Evolutionary conservation across 1,140 invertebrate species (phyloP).

Genomic region (Triops cancriformis): DNA sequence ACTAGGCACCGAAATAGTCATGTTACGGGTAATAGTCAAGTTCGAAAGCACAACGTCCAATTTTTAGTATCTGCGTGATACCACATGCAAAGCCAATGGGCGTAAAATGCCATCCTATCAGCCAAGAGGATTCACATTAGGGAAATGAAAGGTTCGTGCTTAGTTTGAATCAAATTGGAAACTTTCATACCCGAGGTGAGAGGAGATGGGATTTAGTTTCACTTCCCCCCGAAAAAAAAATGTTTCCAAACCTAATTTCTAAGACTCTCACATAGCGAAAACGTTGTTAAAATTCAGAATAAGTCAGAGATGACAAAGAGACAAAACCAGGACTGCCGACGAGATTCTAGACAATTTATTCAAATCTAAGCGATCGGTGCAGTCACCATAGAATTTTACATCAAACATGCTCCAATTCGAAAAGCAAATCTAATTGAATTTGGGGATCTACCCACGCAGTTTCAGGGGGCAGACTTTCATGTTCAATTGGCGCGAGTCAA

Average conservation of each 20-base stretch:
- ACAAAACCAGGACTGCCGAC: background rate
- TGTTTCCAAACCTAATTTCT: background rate
- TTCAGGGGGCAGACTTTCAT: too few relatives aligned
- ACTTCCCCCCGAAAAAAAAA: background rate
- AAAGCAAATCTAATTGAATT: background rate
- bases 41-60: background rate
- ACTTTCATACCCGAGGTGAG: background rate
- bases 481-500: too few relatives aligned
- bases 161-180: background rate
- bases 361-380: background rate
- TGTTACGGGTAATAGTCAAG: background rate
- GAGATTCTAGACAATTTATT: background rate
- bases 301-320: too few relatives aligned
- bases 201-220: background rate
- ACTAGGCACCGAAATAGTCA: background rate
- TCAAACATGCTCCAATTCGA: background rate
- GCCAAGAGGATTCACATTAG: background rate
- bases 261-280: background rate
- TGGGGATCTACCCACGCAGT: background rate
- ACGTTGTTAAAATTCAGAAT: background rate
- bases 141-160: constrained; percentile 7
- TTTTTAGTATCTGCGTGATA: constrained; percentile 9
- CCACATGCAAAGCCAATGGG: background rate
- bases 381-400: background rate
- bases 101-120: background rate